Evolutionary conservation across 2,888 invertebrate species (phyloP), one percentile per base, ranked within the genome.

Genomic region (Doris montereyensis): DNA sequence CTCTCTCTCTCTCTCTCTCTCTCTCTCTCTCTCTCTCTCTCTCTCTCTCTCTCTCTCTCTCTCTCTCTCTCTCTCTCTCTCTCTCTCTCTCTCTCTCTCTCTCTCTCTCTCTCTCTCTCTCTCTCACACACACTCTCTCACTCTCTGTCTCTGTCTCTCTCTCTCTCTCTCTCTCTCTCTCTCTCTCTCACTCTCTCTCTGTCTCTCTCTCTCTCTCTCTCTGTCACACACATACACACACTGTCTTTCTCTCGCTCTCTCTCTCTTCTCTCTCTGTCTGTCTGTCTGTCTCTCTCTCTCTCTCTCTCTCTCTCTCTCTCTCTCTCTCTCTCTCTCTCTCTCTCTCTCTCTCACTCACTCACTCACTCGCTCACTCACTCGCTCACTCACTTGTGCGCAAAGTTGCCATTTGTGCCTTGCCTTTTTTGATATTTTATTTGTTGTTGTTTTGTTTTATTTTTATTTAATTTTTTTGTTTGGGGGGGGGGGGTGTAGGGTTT

Each of bases 1-100:
- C 62, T n/a, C 24, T 62, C 24, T 68, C 26, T 68, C 26, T 68
- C 28, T 26, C 26, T 26, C 28, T 68, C 68, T 26, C 30, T 26
- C 30, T 26, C 68, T 68, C 28, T 28, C 26, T 26, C 30, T 68
- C 68, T 68, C 68, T 28, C 24, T 26, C 26, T 28, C 24, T 21
- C 24, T 68, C 68, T 28, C 30, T 28, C 30, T 28, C 30, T 28
- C 30, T 28, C 68, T 68, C 68, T 68, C 68, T 68, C 68, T 68
- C 68, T 68, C 68, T 28, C 30, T 68, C 68, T 68, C 68, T 68
- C 68, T 68, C 68, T 68, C 52, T 73, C 73, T 28, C 17, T 35
- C 10, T 73, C 41, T 41, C 10, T 57, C 52, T 35, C 76, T 41
- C 57, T 65, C 67, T 35, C 41, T 65, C 52, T 34, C 41, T n/a